Evolutionary conservation across 2,113 vertebrate species (phyloP).

Genomic region (Zapus hudsonius): DNA sequence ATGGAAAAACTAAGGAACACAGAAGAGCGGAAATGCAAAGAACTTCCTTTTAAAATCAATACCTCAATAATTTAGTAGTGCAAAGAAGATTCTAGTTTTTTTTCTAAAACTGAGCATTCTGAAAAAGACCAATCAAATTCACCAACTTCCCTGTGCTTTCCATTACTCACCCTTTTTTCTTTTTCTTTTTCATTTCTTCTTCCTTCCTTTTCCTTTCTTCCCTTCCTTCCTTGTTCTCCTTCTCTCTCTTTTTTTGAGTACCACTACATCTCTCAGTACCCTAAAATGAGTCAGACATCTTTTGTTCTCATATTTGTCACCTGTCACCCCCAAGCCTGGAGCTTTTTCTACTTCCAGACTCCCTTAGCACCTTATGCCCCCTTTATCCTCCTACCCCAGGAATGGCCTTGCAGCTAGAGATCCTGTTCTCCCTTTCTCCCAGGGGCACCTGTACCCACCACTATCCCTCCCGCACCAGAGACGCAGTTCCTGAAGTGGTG

Average conservation of each 20-base stretch:
- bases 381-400: background rate
- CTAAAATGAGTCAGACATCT: background rate
- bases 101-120: background rate
- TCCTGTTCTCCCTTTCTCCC: background rate
- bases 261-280: background rate
- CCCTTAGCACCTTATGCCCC: background rate
- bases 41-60: constrained; percentile 46
- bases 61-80: constrained; percentile 29
- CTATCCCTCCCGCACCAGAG: background rate
- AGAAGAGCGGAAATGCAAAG: background rate
- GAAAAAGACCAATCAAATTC: background rate
- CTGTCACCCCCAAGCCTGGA: background rate
- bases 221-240: too few relatives aligned
- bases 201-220: too few relatives aligned
- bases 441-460: background rate
- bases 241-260: background rate
- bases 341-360: background rate
- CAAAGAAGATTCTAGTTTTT: constrained; percentile 4
- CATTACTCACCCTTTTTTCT: background rate
- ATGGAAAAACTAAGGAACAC: constrained; percentile 22
- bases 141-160: background rate
- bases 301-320: background rate
- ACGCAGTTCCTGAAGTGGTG: background rate
- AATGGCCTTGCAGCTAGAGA: background rate
- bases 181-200: too few relatives aligned